phyloP scores from a whole-genome alignment of 2,797 vertebrate species.

The Caiman crocodilus region DNA sequence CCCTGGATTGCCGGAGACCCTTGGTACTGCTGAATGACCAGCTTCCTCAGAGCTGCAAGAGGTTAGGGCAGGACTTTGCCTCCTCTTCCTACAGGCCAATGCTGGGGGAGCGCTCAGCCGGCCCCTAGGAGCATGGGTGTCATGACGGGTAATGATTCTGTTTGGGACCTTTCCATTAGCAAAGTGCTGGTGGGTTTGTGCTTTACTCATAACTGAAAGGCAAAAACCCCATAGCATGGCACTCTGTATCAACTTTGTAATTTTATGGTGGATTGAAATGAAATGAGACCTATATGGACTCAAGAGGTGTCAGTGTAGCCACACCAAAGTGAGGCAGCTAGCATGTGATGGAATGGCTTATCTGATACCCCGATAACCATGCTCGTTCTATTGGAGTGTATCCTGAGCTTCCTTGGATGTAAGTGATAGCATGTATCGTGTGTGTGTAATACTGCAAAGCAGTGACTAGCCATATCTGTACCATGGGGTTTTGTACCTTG shows the following conservation, averaged over 20 bases:
- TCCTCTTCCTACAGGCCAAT: neutral
- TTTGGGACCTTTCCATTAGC: neutral
- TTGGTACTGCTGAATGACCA: neutral
- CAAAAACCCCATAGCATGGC: neutral
- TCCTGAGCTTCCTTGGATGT: neutral
- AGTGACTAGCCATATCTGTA: neutral
- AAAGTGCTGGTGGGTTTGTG: neutral
- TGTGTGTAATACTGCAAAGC: neutral
- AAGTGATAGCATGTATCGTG: neutral
- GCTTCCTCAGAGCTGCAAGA: neutral
- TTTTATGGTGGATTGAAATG: neutral
- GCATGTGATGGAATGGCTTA: neutral
- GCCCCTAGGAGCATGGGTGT: neutral
- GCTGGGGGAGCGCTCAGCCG: neutral
- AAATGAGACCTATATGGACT: too few relatives aligned
- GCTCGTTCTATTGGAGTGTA: neutral
- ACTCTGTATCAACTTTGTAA: neutral
- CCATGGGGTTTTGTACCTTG: neutral
- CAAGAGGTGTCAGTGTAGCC: neutral
- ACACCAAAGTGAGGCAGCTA: neutral
- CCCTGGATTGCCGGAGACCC: neutral
- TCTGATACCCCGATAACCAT: neutral
- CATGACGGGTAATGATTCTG: neutral
- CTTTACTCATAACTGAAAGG: neutral
- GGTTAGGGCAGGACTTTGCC: neutral